phyloP scores from a whole-genome alignment of 2,113 vertebrate genomes.

The Callipepla californica region DNA sequence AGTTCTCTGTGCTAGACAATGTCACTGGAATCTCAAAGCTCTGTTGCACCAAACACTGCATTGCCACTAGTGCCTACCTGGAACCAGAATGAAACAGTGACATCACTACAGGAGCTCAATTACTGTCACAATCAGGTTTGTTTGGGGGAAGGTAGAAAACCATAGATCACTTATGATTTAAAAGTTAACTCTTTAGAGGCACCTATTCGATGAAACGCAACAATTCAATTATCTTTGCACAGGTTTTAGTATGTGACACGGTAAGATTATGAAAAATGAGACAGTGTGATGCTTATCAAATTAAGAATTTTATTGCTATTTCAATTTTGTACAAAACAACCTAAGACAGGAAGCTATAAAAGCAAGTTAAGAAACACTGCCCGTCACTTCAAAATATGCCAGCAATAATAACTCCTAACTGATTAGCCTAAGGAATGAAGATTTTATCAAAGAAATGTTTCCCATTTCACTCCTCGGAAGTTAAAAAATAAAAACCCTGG shows the following conservation, averaged over 20 bases:
- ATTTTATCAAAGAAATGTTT: neutral
- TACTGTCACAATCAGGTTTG: neutral
- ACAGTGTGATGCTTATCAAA: neutral
- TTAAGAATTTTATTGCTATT: neutral
- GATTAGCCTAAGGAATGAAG: neutral
- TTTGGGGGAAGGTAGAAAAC: neutral
- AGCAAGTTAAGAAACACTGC: neutral
- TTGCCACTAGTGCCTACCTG: fast-evolving
- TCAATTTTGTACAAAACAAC: neutral
- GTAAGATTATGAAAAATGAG: neutral
- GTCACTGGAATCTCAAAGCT: neutral
- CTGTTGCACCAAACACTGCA: neutral
- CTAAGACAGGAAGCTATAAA: neutral
- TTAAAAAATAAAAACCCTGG: neutral
- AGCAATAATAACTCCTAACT: neutral
- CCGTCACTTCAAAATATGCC: neutral
- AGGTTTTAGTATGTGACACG: neutral
- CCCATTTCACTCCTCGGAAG: neutral
- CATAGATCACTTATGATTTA: neutral
- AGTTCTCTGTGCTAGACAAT: neutral
- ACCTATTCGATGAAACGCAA: neutral
- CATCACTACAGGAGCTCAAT: neutral
- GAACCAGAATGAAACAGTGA: neutral
- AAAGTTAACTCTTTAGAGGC: neutral
- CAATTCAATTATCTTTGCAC: neutral